phyloP scores from a whole-genome alignment of 2,113 vertebrate genomes.

The Martes martes region DNA sequence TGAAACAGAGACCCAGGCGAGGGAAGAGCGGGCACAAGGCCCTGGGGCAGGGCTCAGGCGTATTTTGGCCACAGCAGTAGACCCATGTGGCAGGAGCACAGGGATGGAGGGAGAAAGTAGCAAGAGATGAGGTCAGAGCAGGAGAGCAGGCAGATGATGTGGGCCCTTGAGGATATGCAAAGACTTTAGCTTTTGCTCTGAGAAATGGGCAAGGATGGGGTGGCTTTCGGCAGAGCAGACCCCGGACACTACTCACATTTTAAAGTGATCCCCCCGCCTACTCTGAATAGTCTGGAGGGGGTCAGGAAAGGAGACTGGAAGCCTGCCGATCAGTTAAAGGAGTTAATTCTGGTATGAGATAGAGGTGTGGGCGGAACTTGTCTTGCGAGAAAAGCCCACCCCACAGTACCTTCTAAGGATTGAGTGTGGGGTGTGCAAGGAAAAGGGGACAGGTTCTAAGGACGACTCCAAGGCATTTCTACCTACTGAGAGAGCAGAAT shows the following conservation, averaged over 20 bases:
- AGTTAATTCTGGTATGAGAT: too few relatives aligned
- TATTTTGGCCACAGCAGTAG: too few relatives aligned
- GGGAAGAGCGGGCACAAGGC: neutral
- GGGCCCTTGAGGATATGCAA: too few relatives aligned
- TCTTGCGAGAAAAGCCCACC: neutral
- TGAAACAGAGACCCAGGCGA: neutral
- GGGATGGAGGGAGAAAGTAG: neutral
- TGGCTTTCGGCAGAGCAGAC: too few relatives aligned
- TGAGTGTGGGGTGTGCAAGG: neutral
- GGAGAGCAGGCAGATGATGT: accelerated
- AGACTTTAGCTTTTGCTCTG: neutral
- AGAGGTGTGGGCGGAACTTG: neutral
- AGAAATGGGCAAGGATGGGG: neutral
- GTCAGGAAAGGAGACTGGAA: neutral
- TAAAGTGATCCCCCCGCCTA: neutral
- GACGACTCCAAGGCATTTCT: too few relatives aligned
- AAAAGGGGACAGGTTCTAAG: too few relatives aligned
- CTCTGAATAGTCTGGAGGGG: neutral
- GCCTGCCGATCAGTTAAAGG: accelerated
- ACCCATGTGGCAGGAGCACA: too few relatives aligned
- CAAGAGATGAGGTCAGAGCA: neutral
- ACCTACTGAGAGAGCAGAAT: neutral
- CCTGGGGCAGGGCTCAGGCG: accelerated
- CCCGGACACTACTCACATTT: accelerated
- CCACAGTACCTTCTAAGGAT: accelerated